phyloP scores from a whole-genome alignment of 2,888 invertebrate genomes.

The Andrena minutula region DNA sequence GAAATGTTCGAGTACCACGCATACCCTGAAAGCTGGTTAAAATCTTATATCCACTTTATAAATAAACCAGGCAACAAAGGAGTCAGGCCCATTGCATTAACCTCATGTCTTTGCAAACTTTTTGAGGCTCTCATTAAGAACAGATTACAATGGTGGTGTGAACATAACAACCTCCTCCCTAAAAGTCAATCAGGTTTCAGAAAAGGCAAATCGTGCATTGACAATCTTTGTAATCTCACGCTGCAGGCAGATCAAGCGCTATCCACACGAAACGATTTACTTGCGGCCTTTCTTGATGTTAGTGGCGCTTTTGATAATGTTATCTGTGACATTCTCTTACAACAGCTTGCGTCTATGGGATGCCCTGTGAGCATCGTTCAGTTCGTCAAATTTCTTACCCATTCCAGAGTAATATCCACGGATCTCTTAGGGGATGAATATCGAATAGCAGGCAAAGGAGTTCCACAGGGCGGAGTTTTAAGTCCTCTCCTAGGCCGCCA shows the following conservation, averaged over 20 bases:
- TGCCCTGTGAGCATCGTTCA: neutral
- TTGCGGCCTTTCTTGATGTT: slow-evolving; percentile 3
- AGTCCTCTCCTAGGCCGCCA: neutral
- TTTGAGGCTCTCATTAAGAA: slow-evolving; percentile 1
- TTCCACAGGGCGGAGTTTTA: neutral
- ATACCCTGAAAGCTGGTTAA: neutral
- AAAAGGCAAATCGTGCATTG: slow-evolving; percentile 1
- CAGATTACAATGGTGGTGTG: slow-evolving; percentile 1
- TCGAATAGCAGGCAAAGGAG: neutral
- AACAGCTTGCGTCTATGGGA: neutral
- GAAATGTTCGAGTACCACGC: neutral
- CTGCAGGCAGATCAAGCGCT: neutral
- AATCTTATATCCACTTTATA: neutral
- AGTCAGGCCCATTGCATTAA: neutral
- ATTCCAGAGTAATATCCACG: neutral
- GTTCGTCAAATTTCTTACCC: neutral
- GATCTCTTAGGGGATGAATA: neutral
- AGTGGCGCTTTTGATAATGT: slow-evolving; percentile 1
- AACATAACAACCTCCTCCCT: neutral
- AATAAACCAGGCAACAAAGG: neutral
- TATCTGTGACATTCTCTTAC: neutral
- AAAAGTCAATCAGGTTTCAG: neutral
- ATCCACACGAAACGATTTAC: neutral
- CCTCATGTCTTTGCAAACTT: neutral
- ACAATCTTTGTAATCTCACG: slow-evolving; percentile 1